Evolutionary conservation across 2,113 vertebrate genomes (phyloP).

Genomic region (Varanus salvator): DNA sequence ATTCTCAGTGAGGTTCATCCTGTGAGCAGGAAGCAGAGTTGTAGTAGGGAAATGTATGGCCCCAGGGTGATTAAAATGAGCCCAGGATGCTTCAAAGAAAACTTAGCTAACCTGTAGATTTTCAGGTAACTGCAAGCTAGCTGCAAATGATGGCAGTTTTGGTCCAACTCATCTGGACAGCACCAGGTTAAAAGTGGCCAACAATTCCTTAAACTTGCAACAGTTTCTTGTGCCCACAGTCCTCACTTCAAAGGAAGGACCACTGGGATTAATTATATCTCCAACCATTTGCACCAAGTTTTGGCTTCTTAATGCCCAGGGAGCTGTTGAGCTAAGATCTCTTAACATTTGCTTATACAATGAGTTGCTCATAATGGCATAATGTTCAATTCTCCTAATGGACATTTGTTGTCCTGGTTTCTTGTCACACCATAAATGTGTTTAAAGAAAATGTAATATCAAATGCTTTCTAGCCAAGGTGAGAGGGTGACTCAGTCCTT

Average conservation of each 20-base stretch:
- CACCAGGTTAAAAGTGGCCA: neutral
- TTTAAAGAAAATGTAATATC: constrained; percentile 22
- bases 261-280: neutral
- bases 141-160: neutral
- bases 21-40: neutral
- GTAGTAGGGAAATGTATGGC: too few relatives aligned
- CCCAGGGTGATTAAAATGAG: neutral
- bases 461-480: neutral
- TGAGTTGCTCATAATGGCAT: constrained; percentile 11
- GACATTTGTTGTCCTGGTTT: constrained; percentile 22
- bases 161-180: neutral
- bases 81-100: neutral
- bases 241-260: neutral
- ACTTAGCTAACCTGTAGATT: neutral
- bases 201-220: neutral
- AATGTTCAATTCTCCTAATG: constrained; percentile 21
- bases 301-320: constrained; percentile 3
- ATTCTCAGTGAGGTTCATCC: neutral
- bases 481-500: neutral
- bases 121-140: neutral
- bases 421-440: constrained; percentile 1
- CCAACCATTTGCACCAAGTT: neutral
- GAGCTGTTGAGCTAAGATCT: constrained; percentile 5
- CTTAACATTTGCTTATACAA: constrained; percentile 17
- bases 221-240: neutral